phyloP scores from a whole-genome alignment of 2,888 invertebrate genomes.

The Acholoe squamosa region DNA sequence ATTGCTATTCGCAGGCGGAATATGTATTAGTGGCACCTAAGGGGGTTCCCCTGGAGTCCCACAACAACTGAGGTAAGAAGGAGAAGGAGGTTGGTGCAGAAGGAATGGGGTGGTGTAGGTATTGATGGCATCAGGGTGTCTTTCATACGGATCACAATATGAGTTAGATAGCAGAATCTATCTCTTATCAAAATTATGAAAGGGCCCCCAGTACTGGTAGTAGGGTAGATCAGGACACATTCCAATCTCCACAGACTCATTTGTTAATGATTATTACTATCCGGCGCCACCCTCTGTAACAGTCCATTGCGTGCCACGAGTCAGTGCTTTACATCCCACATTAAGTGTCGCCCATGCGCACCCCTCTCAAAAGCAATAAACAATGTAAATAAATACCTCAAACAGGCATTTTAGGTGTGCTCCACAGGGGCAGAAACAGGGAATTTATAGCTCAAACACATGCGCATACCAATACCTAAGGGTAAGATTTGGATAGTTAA shows the following conservation, averaged over 20 bases:
- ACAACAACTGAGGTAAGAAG: not conserved
- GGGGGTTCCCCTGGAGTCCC: not conserved
- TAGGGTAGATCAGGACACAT: not conserved
- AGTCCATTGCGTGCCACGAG: constrained; percentile 27
- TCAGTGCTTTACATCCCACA: not conserved
- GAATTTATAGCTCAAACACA: not conserved
- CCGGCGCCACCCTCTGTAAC: constrained; percentile 5
- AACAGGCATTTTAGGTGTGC: constrained; percentile 11
- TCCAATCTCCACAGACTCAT: not conserved
- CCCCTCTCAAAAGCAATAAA: constrained; percentile 12
- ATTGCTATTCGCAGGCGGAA: constrained; percentile 37
- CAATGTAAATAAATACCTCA: not conserved
- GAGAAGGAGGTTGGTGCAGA: not conserved
- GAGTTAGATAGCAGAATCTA: no score
- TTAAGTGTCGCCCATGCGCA: not conserved
- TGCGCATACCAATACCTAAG: not conserved
- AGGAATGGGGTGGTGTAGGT: not conserved
- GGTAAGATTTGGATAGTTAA: not conserved
- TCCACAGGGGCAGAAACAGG: not conserved
- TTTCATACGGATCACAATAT: no score
- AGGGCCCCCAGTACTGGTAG: not conserved
- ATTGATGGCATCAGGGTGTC: not conserved
- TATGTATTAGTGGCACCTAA: constrained; percentile 55
- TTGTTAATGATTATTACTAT: constrained; percentile 16
- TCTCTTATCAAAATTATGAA: no score